Evolutionary conservation across 2,888 invertebrate genomes (phyloP).

Genomic region (Ophion slaviceki): DNA sequence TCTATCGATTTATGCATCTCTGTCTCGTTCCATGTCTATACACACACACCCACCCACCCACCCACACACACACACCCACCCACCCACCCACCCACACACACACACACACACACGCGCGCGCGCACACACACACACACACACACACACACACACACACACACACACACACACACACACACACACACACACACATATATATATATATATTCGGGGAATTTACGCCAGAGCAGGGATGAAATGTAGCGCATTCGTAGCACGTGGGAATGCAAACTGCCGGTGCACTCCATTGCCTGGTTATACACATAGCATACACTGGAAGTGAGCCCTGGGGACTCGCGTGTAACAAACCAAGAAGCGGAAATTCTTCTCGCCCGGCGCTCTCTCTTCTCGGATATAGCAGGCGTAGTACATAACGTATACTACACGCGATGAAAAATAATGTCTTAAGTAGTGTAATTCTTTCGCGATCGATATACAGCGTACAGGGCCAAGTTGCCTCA

Average conservation of each 20-base stretch:
- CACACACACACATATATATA: no score
- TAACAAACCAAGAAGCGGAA: slow-evolving; percentile 65
- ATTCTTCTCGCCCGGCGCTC: slow-evolving; percentile 57
- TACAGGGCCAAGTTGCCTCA: not conserved
- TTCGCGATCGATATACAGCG: slow-evolving; percentile 46
- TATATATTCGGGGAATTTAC: slow-evolving; percentile 42
- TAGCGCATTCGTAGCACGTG: slow-evolving; percentile 61
- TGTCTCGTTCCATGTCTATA: not conserved
- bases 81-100: no score
- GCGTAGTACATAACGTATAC: slow-evolving; percentile 49
- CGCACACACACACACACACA: no score
- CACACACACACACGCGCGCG: no score
- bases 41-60: no score
- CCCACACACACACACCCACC: no score
- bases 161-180: no score
- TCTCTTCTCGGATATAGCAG: slow-evolving; percentile 40
- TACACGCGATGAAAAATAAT: slow-evolving; percentile 60
- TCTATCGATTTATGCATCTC: not conserved
- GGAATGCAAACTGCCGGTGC: slow-evolving; percentile 62
- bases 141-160: no score
- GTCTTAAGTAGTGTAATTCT: slow-evolving; percentile 53
- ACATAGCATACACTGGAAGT: slow-evolving; percentile 47
- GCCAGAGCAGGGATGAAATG: slow-evolving; percentile 55
- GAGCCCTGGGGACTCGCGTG: slow-evolving; percentile 64
- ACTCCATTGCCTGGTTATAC: slow-evolving; percentile 31